These are phyloP conservation scores for Triplophysa rosa DNA, from an alignment of 2,113 vertebrate species.

Conservation along the genomic window DNA sequence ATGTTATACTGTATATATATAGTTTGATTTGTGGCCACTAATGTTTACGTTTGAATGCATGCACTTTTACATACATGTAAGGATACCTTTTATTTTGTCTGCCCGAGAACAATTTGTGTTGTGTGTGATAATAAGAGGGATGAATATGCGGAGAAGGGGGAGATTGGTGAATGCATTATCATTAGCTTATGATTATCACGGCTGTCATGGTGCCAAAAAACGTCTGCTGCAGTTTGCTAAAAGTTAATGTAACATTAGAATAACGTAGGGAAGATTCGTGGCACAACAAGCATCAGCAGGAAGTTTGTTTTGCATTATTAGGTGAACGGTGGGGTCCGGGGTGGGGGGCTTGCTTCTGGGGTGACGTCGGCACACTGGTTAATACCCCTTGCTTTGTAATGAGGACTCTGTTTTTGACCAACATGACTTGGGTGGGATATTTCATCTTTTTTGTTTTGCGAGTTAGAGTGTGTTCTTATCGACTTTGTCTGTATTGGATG, in stretches of 20 bases:
- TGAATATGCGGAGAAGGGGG: neutral
- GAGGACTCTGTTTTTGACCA: conserved; percentile 34
- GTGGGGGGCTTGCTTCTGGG: neutral
- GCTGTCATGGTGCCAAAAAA: conserved; percentile 27
- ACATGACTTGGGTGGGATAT: conserved; percentile 14
- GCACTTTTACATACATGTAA: neutral
- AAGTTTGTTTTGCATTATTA: conserved; percentile 31
- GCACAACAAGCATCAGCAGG: conserved; percentile 17
- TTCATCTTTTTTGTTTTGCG: neutral
- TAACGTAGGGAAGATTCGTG: conserved; percentile 5
- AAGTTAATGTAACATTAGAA: conserved; percentile 17
- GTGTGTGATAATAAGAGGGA: neutral
- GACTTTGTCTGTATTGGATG: neutral
- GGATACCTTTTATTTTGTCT: neutral
- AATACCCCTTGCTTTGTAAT: conserved; percentile 45
- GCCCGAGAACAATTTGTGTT: neutral
- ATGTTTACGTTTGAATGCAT: conserved; percentile 1
- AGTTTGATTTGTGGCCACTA: neutral
- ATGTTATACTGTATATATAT: no score
- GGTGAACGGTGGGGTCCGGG: conserved; percentile 7
- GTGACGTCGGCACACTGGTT: conserved; percentile 48
- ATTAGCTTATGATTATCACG: conserved; percentile 20
- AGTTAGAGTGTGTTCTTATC: neutral
- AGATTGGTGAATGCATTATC: neutral
- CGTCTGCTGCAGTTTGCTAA: neutral